Conservation (phyloP, 2,888 invertebrate species). For the Leucophora obtusa region DNA sequence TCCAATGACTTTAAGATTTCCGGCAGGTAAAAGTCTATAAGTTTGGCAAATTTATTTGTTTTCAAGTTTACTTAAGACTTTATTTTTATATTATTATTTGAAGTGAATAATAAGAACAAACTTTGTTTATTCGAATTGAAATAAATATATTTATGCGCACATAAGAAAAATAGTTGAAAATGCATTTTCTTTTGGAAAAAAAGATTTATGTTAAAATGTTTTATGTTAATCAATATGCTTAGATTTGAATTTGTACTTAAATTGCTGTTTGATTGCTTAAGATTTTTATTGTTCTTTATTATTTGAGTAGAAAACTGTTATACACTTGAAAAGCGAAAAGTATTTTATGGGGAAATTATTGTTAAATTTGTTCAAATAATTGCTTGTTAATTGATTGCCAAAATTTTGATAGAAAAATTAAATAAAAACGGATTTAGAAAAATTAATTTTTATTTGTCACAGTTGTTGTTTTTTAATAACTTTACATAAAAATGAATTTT, state of each 20-base stretch:
- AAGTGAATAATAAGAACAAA: neutral
- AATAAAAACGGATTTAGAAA: no score
- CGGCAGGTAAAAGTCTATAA: conserved; percentile 56
- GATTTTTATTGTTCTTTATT: neutral
- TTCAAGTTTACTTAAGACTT: conserved; percentile 2
- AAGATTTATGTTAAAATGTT: neutral
- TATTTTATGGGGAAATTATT: conserved; percentile 21
- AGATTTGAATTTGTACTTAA: neutral
- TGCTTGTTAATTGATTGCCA: no score
- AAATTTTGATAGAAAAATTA: no score
- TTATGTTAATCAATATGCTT: neutral
- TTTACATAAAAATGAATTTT: no score
- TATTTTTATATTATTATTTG: neutral
- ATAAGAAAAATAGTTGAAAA: conserved; percentile 1
- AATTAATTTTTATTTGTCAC: no score
- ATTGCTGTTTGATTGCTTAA: neutral
- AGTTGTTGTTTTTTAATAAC: no score
- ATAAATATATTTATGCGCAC: conserved; percentile 30
- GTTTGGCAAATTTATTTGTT: conserved; percentile 7
- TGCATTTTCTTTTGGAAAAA: neutral
- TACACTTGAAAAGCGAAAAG: neutral
- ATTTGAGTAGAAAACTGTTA: conserved; percentile 19
- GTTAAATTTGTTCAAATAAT: no score
- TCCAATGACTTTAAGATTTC: conserved; percentile 54
- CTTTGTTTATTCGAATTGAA: neutral